These are phyloP conservation scores for Hyposmocoma kahamanoa DNA, from an alignment of 1,140 invertebrate genomes.

Conservation along the genomic window DNA sequence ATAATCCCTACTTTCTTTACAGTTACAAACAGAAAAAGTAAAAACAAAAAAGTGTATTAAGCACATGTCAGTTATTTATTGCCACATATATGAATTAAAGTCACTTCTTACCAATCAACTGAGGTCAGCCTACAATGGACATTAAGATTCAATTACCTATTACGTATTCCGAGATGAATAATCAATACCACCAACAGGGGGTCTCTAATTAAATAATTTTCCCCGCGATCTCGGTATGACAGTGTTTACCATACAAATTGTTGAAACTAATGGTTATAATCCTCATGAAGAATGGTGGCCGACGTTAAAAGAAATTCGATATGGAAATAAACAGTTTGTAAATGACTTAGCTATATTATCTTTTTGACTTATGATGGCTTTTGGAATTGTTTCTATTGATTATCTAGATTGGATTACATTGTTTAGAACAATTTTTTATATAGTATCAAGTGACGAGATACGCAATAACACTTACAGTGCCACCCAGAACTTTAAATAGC, in stretches of 20 bases:
- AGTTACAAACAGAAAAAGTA: no score
- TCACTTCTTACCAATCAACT: no score
- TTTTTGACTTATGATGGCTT: no score
- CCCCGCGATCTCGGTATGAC: no score
- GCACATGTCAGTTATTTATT: not conserved
- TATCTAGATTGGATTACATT: no score
- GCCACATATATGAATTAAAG: not conserved
- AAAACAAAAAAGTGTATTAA: no score
- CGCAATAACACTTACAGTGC: no score
- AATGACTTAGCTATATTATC: no score
- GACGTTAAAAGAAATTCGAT: not conserved
- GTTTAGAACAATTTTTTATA: no score
- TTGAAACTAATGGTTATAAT: not conserved
- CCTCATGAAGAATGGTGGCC: not conserved
- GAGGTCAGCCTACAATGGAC: not conserved
- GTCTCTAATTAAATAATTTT: constrained; percentile 4
- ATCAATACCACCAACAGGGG: constrained; percentile 1
- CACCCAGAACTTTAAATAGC: no score
- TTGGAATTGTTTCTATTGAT: no score
- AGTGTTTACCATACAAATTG: constrained; percentile 4
- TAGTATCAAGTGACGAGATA: no score
- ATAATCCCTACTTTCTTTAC: not conserved
- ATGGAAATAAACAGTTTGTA: not conserved
- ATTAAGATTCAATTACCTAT: not conserved
- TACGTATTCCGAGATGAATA: not conserved